Base-by-base conservation (phyloP, 2,113 vertebrate genomes). In the Nicator chloris region DNA sequence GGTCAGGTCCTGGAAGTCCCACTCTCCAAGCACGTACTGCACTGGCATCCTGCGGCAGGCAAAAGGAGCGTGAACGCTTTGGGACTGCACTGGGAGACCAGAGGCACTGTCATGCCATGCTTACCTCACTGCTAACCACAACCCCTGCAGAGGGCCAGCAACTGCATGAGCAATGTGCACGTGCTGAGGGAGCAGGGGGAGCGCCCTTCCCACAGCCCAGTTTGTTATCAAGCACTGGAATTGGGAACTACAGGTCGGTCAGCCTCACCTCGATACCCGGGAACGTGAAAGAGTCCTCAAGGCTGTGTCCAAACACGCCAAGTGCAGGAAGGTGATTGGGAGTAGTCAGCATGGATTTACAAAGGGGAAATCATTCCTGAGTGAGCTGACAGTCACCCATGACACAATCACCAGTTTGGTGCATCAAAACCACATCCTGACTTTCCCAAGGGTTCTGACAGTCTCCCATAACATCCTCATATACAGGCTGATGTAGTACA, bases 11-110 rank as follows among this genome's bases (percentile, higher is more conserved):
- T 97, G 97, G 90, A 99, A 99, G 97, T 99, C 99, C 99, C 99
- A 99, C 96, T 99, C 99, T 49, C 99, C 98, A 49, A 99, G 99
- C 76, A 99, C 98, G 60, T 99, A 99, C 92, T 99, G 99, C 83
- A 99, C 98, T 0, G 99, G 99, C 98, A 99, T 99, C 86, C 99
- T 99, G 91, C 20, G 24, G 27, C 54, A 90, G 60, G 65, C 42
- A 91, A 77, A 83, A 27, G 53, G 44, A 82, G 39, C 0, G 13
- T 33, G 18, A 61, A 15, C 0, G 4, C 56, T 63, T 44, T 23
- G 50, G n/a, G 57, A 66, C 33, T 23, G 69, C 3, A 1, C 30
- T 35, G 24, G 2, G 0, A 31, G 31, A 57, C 10, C 39, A 51
- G n/a, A 64, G n/a, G 56, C 15, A 30, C 31, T 77, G 61, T 60